Base-by-base conservation (phyloP, 2,888 invertebrate genomes). In the Linhomoeus sp. region DNA sequence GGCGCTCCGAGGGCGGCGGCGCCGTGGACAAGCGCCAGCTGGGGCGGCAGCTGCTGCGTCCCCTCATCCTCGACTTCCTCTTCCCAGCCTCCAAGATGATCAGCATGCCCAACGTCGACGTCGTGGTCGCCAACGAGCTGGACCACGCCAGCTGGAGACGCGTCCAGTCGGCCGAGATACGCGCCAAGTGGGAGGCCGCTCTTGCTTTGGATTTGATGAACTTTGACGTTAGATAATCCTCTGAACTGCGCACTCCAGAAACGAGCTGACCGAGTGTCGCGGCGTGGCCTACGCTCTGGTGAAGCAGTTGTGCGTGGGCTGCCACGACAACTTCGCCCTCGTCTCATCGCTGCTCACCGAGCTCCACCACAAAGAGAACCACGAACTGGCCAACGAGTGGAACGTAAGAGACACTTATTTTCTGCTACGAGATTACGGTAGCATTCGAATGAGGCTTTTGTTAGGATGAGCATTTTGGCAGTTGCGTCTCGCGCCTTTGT, bases 51-150 rank as follows among this genome's bases (percentile, higher is more conserved):
- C 33, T 46, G 41, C 14, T 46, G 3, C 17, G n/a, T 3, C 45
- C 46, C 45, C 55, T 71, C 33, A 57, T 70, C 15, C 58, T 64
- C 52, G 65, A 67, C 49, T 71, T 68, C 57, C 59, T 70, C 49
- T 71, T 71, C 53, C 70, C 71, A 23, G 69, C 70, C 12, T 66
- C 70, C 26, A 63, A 66, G 44, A 54, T 66, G 23, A 26, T 25
- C 5, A n/a, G n/a, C n/a, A n/a, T n/a, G n/a, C n/a, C n/a, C n/a
- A n/a, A n/a, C n/a, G n/a, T n/a, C n/a, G n/a, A n/a, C n/a, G n/a
- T n/a, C n/a, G n/a, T n/a, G n/a, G n/a, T n/a, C n/a, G n/a, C n/a
- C n/a, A n/a, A n/a, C n/a, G n/a, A n/a, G n/a, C n/a, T 15, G 22
- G 45, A 26, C 36, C 3, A 25, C 24, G 29, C 36, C 22, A 44